Percentiles rank a stretch among this genome's conserved stretches.
These are phyloP conservation scores for Actinostola sp. DNA, from an alignment of 92 coral and sea anemone species.

Conservation along the genomic window DNA sequence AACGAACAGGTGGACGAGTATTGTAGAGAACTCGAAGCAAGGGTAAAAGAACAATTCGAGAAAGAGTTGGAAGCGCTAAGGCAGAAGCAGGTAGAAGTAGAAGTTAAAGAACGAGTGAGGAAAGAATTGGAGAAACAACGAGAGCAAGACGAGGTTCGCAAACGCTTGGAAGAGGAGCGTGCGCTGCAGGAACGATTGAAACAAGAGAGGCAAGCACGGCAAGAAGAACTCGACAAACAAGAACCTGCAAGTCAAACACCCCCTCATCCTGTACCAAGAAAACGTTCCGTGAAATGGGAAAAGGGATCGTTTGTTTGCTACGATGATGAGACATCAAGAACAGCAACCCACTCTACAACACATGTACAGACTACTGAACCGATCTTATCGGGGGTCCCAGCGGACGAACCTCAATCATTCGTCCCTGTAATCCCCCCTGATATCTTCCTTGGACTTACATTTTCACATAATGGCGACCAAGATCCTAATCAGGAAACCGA, in stretches of 20 bases:
- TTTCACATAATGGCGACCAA: constrained; percentile 6
- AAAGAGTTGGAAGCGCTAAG: constrained; percentile 24
- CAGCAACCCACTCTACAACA: no score
- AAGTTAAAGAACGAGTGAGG: constrained; percentile 37
- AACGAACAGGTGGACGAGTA: constrained; percentile 35
- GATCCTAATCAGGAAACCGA: neutral
- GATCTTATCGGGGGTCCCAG: neutral
- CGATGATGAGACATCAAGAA: constrained; percentile 11
- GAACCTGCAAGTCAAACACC: constrained; percentile 13
- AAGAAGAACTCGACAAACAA: neutral
- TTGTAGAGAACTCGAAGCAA: constrained; percentile 39
- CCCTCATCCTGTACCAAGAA: constrained; percentile 26
- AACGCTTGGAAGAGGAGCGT: neutral
- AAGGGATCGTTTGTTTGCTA: constrained; percentile 42
- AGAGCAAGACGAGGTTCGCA: constrained; percentile 27
- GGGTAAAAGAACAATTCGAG: constrained; percentile 36
- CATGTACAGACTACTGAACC: constrained; percentile 13
- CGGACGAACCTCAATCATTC: constrained; percentile 21
- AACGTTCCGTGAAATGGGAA: constrained; percentile 33
- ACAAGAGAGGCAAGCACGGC: constrained; percentile 1
- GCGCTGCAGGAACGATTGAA: constrained; percentile 1
- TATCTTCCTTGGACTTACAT: constrained; percentile 69
- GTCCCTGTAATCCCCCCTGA: constrained; percentile 83
- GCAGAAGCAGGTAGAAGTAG: constrained; percentile 29
- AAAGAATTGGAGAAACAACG: constrained; percentile 35